Base-by-base conservation (phyloP, 1,140 invertebrate genomes). In the Lepidostoma basale region DNA sequence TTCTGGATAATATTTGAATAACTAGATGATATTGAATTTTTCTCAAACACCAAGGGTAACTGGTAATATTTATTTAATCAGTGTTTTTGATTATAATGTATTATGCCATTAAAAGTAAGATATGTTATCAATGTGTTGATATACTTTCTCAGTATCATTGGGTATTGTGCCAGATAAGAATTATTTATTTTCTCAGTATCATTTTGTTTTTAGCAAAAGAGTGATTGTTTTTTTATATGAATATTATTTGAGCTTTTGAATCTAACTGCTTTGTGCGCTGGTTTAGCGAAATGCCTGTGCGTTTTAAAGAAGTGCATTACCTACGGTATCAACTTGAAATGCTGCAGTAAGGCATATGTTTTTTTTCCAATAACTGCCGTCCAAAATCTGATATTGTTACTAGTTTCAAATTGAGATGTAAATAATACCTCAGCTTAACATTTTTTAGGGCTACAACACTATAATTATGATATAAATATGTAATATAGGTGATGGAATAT, bases 51-150 rank as follows among this genome's bases (percentile, higher is more conserved):
- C 9, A 16, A 40, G 39, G 39, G 39, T 40, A 40, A 40, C 18
- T 40, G 14, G 8, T 16, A 16, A 18, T 18, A 40, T 40, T 16
- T 40, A 14, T 16, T 40, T 18, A 40, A 14, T 39, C 36, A n/a
- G 36, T 6, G 36, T 45, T 45, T 45, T 18, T 18, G 10, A 45
- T n/a, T n/a, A n/a, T n/a, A n/a, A n/a, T n/a, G n/a, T n/a, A n/a
- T 45, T 47, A 16, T 47, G 44, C 44, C 44, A 47, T 20, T 10
- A 47, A 47, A 47, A 47, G 9, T 0, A 23, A 20, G 44, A 47
- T 47, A 47, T 20, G 44, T 47, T 47, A 47, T 45, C 42, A 47
- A 23, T 47, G 23, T 47, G 12, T 20, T 47, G 44, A 47, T 20
- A 47, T 20, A 14, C 18, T 45, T 45, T 45, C 42, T 45, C 42